Base-by-base conservation (phyloP, 1,140 invertebrate genomes). In the Drosophila bifasciata region DNA sequence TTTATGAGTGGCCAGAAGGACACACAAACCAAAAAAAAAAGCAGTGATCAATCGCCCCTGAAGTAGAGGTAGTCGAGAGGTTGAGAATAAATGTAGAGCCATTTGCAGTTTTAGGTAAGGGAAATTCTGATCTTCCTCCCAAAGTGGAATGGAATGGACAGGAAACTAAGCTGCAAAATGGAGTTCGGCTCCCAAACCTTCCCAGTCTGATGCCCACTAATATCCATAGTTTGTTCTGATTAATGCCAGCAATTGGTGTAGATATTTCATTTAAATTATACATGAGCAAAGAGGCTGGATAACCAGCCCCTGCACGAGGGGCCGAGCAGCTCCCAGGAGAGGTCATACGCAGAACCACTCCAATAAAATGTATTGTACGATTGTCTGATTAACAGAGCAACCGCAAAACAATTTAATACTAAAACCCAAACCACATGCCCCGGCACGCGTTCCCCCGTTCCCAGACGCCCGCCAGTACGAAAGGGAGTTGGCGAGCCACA, bases 341-440 rank as follows among this genome's bases (percentile, higher is more conserved):
- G 53, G 16, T 9, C 28, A 9, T 2, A 28, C 2, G 28, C 28
- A 8, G 28, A 36, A 13, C 28, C 64, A 76, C 79, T 79, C 60
- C 69, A 86, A 86, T 85, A 86, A 86, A 75, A 85, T 85, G 51
- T 86, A 86, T 86, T 81, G 72, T 85, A 78, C 77, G 77, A 86
- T 81, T 86, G 83, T 81, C 81, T 80, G 81, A 86, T 88, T 86
- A 86, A 88, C 74, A 71, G 83, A 48, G 46, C 81, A 64, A 88
- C 83, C 83, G 78, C 83, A 88, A 88, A 83, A 89, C 84, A 83
- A 88, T 88, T 88, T 88, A 88, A 89, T 89, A 79, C 75, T 88
- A 88, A 88, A 89, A 83, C 83, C 83, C 83, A 79, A 88, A 70
- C 67, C 83, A 83, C 83, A 88, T 88, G 83, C 71, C 67, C 19